Evolutionary conservation across 2,113 vertebrate genomes (phyloP).

Genomic region (Rhinopomastus cyanomelas): DNA sequence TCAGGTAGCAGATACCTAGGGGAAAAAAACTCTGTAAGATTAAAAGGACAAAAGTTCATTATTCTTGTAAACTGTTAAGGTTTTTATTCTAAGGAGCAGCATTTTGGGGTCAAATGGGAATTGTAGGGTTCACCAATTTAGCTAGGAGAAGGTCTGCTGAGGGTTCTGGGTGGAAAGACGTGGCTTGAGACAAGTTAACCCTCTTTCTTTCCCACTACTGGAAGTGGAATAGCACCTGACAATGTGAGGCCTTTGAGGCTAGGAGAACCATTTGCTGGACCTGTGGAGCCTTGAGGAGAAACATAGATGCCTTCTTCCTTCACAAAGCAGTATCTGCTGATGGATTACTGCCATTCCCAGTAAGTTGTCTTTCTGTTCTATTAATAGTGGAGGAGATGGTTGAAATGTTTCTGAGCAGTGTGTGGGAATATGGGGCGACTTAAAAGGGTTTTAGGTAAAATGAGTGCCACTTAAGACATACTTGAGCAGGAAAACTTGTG

Average conservation of each 20-base stretch:
- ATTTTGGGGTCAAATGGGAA: background rate
- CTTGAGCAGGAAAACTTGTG: background rate
- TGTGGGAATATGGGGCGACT: background rate
- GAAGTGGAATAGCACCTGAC: background rate
- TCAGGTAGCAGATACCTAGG: fast-evolving
- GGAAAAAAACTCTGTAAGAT: background rate
- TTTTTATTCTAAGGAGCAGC: background rate
- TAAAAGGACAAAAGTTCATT: background rate
- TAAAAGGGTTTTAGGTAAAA: background rate
- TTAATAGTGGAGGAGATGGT: background rate
- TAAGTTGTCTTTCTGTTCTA: background rate
- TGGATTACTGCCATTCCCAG: background rate
- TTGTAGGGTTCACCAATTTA: background rate
- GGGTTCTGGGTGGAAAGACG: fast-evolving
- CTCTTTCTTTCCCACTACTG: background rate
- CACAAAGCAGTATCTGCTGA: background rate
- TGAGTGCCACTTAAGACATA: background rate
- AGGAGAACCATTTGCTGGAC: background rate
- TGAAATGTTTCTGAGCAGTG: background rate
- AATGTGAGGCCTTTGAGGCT: background rate
- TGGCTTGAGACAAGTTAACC: background rate
- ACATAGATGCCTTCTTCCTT: background rate
- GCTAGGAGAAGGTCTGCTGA: background rate
- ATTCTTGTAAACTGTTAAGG: background rate
- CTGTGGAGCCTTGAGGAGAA: background rate